Base-by-base conservation (phyloP, 2,888 invertebrate genomes). In the Torymus tubicola region DNA sequence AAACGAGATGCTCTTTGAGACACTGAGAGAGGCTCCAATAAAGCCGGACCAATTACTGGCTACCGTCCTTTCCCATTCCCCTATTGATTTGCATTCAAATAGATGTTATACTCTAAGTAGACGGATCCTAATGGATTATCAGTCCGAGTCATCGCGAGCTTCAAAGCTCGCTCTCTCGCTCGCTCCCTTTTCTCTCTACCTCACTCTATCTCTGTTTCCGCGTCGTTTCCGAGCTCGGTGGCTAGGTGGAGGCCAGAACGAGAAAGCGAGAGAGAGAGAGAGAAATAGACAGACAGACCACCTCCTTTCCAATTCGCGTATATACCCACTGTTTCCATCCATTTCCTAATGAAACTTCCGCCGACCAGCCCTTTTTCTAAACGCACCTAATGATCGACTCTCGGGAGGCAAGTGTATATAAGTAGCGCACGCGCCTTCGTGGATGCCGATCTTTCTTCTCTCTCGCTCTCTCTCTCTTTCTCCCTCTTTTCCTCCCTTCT, bases 51-150 rank as follows among this genome's bases (percentile, higher is more conserved):
- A 91, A 90, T 91, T 91, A 90, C 90, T 88, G 88, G 86, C 88
- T 88, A 86, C 87, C 78, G 79, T 81, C 81, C 82, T 80, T 76
- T 74, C 88, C 87, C 88, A 87, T 89, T 88, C 89, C 42, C 88
- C 89, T 89, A 90, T 90, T 90, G 90, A 90, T 90, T 90, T 90
- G 90, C 90, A 90, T 90, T 90, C 90, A 90, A 90, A 90, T 90
- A 90, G 90, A 90, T 89, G 90, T 90, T 90, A 90, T 89, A 90
- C 90, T 90, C 89, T 90, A 90, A 90, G 90, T 90, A 90, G 90
- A 89, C 89, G 89, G 89, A 90, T 90, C 90, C 90, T 90, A 90
- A 90, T 90, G 90, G 90, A 90, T 90, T 90, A 90, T 90, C 90
- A 90, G 90, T 88, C 86, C 87, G 89, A 90, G 90, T 90, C 89